Percentiles rank a stretch among this genome's conserved stretches.
Evolutionary conservation across 2,888 invertebrate species (phyloP).

Genomic region (Leptinotarsa rubiginosa): DNA sequence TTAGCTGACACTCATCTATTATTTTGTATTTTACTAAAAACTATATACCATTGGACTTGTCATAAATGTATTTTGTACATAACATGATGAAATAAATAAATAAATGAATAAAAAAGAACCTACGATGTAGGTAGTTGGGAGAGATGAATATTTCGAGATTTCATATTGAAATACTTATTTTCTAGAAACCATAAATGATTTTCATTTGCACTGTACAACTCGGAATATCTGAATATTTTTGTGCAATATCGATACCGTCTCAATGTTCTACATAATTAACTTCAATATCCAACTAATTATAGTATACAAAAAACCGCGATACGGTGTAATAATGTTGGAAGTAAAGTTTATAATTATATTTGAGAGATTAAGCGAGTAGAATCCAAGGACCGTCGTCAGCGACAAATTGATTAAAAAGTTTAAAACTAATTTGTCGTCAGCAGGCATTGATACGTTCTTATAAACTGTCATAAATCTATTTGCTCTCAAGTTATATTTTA

Average conservation of each 20-base stretch:
- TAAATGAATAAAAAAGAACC: too few species aligned
- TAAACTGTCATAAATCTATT: conserved; percentile 63
- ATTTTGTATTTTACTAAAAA: too few species aligned
- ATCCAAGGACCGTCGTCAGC: conserved; percentile 55
- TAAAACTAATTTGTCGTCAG: conserved; percentile 63
- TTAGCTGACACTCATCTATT: too few species aligned
- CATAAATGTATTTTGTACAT: too few species aligned
- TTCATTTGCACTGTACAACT: too few species aligned
- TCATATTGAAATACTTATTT: too few species aligned
- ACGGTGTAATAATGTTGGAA: conserved; percentile 47
- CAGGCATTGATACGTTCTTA: conserved; percentile 63
- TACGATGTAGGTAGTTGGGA: too few species aligned
- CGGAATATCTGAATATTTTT: background rate
- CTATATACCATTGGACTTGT: too few species aligned
- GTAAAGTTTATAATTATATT: conserved; percentile 57
- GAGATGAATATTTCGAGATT: too few species aligned
- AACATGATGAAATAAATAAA: too few species aligned
- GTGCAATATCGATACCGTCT: background rate
- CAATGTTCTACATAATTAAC: background rate
- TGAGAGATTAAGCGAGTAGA: conserved; percentile 54
- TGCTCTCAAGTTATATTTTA: conserved; percentile 58
- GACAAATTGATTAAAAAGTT: conserved; percentile 65
- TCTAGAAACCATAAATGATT: too few species aligned
- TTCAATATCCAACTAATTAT: conserved; percentile 2
- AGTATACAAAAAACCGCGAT: conserved; percentile 31